Evolutionary conservation across 2,888 invertebrate species (phyloP).

Genomic region (Agrypnus murinus): DNA sequence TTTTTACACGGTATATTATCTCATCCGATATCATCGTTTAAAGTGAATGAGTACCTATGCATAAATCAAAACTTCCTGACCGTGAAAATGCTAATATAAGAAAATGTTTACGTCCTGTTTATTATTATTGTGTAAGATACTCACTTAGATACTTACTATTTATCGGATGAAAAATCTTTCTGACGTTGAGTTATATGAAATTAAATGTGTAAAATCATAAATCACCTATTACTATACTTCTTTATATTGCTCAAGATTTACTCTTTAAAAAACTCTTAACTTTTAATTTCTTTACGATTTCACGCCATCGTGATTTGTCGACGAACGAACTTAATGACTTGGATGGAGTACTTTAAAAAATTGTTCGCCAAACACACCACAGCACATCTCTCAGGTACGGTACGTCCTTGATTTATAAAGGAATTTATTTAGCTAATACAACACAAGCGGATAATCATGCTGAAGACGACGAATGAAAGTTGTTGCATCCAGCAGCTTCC

Average conservation of each 20-base stretch:
- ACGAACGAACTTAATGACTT: slow-evolving; percentile 4
- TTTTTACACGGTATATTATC: slow-evolving; percentile 12
- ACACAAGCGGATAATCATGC: neutral
- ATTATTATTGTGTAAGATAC: too few species aligned
- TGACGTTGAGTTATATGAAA: too few species aligned
- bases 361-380: slow-evolving; percentile 4
- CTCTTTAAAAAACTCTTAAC: neutral
- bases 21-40: slow-evolving; percentile 3
- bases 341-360: slow-evolving; percentile 35
- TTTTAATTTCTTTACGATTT: slow-evolving; percentile 3
- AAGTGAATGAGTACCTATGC: neutral
- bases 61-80: slow-evolving; percentile 13
- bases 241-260: slow-evolving; percentile 4
- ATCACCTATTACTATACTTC: neutral
- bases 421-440: neutral
- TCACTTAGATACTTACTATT: too few species aligned
- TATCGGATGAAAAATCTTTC: too few species aligned
- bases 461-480: slow-evolving; percentile 28
- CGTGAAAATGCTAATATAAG: slow-evolving; percentile 20
- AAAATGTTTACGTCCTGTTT: neutral
- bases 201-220: too few species aligned
- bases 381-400: neutral
- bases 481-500: slow-evolving; percentile 16
- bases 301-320: slow-evolving; percentile 33
- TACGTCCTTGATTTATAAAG: slow-evolving; percentile 26